A percentile compares a stretch with the other conserved stretches of the same genome.
These are phyloP conservation scores for Drosophila carrolli DNA, from an alignment of 1,140 invertebrate species.

Conservation along the genomic window DNA sequence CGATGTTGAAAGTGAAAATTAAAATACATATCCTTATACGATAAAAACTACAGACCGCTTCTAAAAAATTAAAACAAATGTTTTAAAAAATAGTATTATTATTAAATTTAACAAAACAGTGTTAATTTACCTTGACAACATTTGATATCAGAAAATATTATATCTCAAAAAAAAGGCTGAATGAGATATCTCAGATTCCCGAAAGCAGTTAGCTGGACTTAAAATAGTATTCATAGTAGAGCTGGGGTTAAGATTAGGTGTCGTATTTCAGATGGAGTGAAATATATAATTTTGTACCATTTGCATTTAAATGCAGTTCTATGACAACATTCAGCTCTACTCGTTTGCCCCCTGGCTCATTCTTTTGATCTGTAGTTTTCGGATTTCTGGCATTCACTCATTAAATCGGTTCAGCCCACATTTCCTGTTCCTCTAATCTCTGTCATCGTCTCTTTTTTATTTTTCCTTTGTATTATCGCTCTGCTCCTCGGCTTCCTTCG, in stretches of 20 bases:
- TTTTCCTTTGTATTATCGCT: constrained; percentile 4
- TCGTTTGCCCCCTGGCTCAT: constrained; percentile 1
- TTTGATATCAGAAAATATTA: no score
- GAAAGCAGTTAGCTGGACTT: background rate
- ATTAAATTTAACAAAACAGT: no score
- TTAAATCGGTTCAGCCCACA: constrained; percentile 67
- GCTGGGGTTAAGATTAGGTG: background rate
- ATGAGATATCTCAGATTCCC: background rate
- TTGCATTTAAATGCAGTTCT: constrained; percentile 22
- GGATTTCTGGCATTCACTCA: constrained; percentile 53
- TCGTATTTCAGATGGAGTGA: constrained; percentile 11
- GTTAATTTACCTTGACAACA: no score
- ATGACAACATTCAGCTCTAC: background rate
- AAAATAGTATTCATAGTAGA: background rate
- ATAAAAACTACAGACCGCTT: no score
- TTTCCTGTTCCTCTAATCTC: constrained; percentile 66
- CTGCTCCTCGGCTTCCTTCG: constrained; percentile 1
- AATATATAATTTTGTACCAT: constrained; percentile 22
- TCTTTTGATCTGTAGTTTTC: constrained; percentile 30
- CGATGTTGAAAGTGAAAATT: no score
- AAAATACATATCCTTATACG: no score
- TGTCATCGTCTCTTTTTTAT: constrained; percentile 43
- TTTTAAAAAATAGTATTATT: no score
- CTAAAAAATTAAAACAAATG: no score
- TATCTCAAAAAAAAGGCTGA: no score